Base-by-base conservation (phyloP, 2,113 vertebrate genomes). In the Heterotis niloticus region DNA sequence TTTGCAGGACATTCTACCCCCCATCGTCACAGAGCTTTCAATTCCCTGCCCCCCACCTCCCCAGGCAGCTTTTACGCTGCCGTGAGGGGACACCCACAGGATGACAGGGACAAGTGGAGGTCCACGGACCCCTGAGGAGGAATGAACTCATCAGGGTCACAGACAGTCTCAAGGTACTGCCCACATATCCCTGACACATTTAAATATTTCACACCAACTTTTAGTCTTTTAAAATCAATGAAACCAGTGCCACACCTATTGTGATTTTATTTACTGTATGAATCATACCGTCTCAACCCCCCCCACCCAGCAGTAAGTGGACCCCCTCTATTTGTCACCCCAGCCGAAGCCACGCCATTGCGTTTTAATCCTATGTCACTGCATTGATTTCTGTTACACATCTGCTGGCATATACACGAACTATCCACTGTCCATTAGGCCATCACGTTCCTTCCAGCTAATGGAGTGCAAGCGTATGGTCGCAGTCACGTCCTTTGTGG, bases 201-300 rank as follows among this genome's bases (percentile, higher is more conserved):
- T 4, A 44, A 44, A 7, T 44, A 44, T 44, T 44, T 44, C 34
- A 2, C 34, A 44, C 34, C 34, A n/a, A 57, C 24, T 57, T 24
- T 12, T 57, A 2, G 34, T 2, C 71, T 54, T 18, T n/a, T 29
- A 23, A 51, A 72, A 72, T 90, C 88, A 87, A 88, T 87, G 85
- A 80, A 78, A 57, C 54, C 17, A 54, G 26, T 12, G 17, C 73
- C 84, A 73, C 76, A 68, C 28, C 80, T 83, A 78, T 54, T 34
- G 23, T 72, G 17, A 66, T 66, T 66, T 56, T 16, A 56, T 44
- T 54, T 72, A 13, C 51, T 72, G 5, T 20, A 44, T 13, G 24
- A 12, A n/a, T n/a, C n/a, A n/a, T n/a, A n/a, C n/a, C n/a, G n/a
- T n/a, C n/a, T n/a, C n/a, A 18, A 74, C 23, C 24, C 81, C 78